Conservation (phyloP, 2,888 invertebrate genomes). For the Desoria tigrina region DNA sequence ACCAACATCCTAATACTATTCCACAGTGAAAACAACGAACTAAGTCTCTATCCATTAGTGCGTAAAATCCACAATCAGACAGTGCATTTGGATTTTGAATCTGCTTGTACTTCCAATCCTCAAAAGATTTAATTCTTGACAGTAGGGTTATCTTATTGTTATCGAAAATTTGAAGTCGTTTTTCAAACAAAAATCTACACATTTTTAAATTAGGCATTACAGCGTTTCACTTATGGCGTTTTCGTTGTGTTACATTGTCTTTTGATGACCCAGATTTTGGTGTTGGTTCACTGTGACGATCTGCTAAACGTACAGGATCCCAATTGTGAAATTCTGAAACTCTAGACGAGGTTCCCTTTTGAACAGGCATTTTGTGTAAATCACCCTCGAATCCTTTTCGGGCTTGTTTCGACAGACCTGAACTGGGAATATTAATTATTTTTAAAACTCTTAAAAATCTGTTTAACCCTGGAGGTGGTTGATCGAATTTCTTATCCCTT, state of each 20-base stretch:
- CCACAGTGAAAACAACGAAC: conserved; percentile 37
- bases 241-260: not conserved
- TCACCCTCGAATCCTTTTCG: not conserved
- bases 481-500: conserved; percentile 2
- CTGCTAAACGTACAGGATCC: not conserved
- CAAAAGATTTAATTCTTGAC: not conserved
- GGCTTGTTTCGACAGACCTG: not conserved
- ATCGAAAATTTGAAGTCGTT: not conserved
- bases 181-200: not conserved
- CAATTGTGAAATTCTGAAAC: not conserved
- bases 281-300: not conserved
- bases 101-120: not conserved
- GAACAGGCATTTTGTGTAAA: not conserved
- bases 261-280: not conserved
- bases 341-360: not conserved
- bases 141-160: not conserved
- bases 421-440: conserved; percentile 24
- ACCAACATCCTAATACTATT: conserved; percentile 26
- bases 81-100: conserved; percentile 2
- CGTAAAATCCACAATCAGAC: conserved; percentile 35
- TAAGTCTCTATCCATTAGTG: conserved; percentile 14
- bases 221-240: not conserved
- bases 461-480: conserved; percentile 28
- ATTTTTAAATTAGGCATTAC: not conserved
- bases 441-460: conserved; percentile 29